A percentile compares a stretch with the other conserved stretches of the same genome.
phyloP scores from a whole-genome alignment of 2,113 vertebrate species.

The Campylomormyrus numenius region DNA sequence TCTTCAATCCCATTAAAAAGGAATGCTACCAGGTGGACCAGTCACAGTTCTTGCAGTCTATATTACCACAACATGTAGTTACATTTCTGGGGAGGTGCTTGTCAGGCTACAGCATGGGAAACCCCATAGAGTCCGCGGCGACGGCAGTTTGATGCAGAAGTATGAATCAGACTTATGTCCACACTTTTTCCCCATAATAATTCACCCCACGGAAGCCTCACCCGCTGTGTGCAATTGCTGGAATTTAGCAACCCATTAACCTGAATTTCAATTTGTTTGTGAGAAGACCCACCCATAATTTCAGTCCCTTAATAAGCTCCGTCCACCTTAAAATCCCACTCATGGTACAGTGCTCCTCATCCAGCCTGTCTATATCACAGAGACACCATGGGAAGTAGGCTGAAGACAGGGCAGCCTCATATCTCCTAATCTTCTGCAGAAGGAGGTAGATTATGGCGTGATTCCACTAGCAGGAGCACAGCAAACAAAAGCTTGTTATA shows the following conservation, averaged over 20 bases:
- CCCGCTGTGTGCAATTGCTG: neutral
- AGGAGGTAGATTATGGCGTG: neutral
- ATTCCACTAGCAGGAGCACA: neutral
- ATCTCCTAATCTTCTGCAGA: neutral
- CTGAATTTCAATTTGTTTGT: neutral
- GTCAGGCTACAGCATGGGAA: neutral
- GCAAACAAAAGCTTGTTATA: neutral
- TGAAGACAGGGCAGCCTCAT: neutral
- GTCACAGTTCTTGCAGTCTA: neutral
- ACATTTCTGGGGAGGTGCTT: neutral
- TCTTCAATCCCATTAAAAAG: neutral
- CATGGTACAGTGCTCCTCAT: neutral
- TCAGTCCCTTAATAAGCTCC: neutral
- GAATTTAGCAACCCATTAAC: neutral
- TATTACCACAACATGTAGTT: neutral
- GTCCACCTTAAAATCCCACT: neutral
- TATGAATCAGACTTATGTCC: neutral
- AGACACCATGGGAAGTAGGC: neutral
- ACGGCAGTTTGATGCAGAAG: neutral
- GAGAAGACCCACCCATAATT: neutral
- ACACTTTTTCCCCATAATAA: neutral
- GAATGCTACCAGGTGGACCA: neutral
- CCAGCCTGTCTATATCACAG: neutral
- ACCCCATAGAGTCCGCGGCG: neutral
- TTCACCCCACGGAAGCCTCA: neutral